Percentiles rank a stretch among this genome's conserved stretches.
Conservation (phyloP, 37 sponge, comb jelly and placozoan genomes). For the Eunapius fragilis region DNA sequence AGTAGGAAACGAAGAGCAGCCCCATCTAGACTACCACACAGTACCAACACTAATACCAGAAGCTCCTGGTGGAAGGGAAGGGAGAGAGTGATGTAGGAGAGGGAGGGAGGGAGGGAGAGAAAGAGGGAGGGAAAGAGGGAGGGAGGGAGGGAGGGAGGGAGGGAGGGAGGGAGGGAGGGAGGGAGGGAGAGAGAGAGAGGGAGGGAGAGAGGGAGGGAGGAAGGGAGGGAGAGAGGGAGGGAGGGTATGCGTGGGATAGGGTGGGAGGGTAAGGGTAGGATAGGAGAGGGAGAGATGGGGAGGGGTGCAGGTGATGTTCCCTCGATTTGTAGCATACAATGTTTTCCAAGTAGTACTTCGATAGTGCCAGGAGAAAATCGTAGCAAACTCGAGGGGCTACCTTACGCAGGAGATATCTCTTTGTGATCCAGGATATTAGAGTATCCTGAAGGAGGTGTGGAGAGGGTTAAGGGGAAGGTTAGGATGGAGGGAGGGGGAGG, state of each 20-base stretch:
- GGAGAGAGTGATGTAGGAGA: background rate
- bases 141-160: background rate
- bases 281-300: background rate
- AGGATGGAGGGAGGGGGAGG: too few species aligned
- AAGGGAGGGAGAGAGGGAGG: background rate
- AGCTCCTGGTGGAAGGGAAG: constrained; percentile 37
- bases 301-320: background rate
- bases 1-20: constrained; percentile 64
- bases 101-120: too few species aligned
- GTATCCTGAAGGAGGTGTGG: constrained; percentile 25
- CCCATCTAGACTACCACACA: constrained; percentile 44
- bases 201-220: too few species aligned
- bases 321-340: constrained; percentile 23
- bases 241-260: background rate
- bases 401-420: constrained; percentile 47
- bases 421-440: constrained; percentile 33
- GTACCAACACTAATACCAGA: constrained; percentile 23
- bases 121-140: background rate
- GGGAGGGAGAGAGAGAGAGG: background rate
- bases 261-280: background rate
- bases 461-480: background rate
- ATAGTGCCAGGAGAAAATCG: constrained; percentile 52
- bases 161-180: background rate
- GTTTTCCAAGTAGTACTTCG: constrained; percentile 14
- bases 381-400: constrained; percentile 30